phyloP scores from a whole-genome alignment of 2,888 invertebrate genomes.

The Pammene fasciana region DNA sequence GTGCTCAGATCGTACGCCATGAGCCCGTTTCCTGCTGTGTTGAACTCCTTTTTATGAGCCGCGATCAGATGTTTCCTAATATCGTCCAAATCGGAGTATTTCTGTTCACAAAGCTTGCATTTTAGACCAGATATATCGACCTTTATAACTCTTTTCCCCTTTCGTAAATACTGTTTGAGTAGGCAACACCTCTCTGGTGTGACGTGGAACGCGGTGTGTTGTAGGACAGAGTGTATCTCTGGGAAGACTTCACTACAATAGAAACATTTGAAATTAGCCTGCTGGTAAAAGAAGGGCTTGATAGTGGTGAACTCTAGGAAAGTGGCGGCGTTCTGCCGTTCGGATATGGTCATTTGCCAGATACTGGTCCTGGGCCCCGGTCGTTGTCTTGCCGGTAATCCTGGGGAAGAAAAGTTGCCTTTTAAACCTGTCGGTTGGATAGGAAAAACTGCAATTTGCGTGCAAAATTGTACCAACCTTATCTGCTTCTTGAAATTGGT shows the following conservation, averaged over 20 bases:
- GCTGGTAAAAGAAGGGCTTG: slow-evolving; percentile 75
- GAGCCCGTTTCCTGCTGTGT: slow-evolving; percentile 71
- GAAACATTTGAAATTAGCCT: slow-evolving; percentile 78
- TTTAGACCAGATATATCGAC: slow-evolving; percentile 73
- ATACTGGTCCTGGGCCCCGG: slow-evolving; percentile 68
- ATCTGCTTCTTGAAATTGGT: slow-evolving; percentile 5
- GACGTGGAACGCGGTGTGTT: slow-evolving; percentile 61
- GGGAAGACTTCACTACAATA: slow-evolving; percentile 74
- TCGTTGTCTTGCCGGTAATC: slow-evolving; percentile 52
- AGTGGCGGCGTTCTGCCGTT: slow-evolving; percentile 74
- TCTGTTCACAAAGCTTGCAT: slow-evolving; percentile 72
- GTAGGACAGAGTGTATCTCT: slow-evolving; percentile 67
- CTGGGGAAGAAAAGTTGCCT: slow-evolving; percentile 56
- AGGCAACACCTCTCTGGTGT: slow-evolving; percentile 64
- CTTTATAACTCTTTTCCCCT: slow-evolving; percentile 76
- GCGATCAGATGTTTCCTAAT: slow-evolving; percentile 64
- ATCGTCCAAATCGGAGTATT: slow-evolving; percentile 69
- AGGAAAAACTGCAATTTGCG: slow-evolving; percentile 21
- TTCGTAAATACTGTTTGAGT: slow-evolving; percentile 68
- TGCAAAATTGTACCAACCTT: slow-evolving; percentile 36
- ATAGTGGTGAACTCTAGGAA: slow-evolving; percentile 71
- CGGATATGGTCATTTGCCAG: slow-evolving; percentile 79
- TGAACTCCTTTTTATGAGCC: slow-evolving; percentile 72
- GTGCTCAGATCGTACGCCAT: slow-evolving; percentile 71
- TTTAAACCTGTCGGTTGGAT: slow-evolving; percentile 41